phyloP scores from a whole-genome alignment of 2,888 invertebrate species.

The Cheilosia variabilis region DNA sequence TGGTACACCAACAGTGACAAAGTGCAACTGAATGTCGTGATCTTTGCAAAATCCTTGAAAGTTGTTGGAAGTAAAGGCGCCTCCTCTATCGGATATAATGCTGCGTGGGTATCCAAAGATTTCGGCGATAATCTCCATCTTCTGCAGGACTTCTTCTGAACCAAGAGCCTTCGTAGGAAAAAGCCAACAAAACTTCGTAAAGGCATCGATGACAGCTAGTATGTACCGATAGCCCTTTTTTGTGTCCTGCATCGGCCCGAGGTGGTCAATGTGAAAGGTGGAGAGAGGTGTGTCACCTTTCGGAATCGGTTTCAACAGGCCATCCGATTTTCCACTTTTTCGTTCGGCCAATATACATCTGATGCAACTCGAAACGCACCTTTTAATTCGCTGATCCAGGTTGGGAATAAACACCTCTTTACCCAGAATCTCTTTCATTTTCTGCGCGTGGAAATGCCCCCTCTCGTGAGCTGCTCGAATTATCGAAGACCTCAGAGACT shows the following conservation, averaged over 20 bases:
- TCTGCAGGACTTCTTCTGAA: conserved; percentile 60
- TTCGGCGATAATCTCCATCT: conserved; percentile 51
- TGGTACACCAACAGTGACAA: conserved; percentile 52
- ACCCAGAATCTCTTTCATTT: conserved; percentile 48
- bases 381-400: conserved; percentile 32
- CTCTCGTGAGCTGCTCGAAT: conserved; percentile 63
- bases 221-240: conserved; percentile 78
- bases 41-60: conserved; percentile 57
- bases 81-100: conserved; percentile 54
- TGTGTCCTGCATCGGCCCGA: conserved; percentile 78
- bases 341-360: conserved; percentile 66
- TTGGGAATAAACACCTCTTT: conserved; percentile 43
- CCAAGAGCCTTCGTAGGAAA: conserved; percentile 61
- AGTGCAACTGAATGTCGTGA: conserved; percentile 41
- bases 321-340: conserved; percentile 79
- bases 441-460: conserved; percentile 66
- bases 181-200: conserved; percentile 78
- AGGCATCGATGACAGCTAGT: conserved; percentile 79
- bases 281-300: conserved; percentile 79
- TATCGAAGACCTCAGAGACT: conserved; percentile 58
- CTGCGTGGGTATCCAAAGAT: conserved; percentile 59
- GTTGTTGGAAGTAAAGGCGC: conserved; percentile 59
- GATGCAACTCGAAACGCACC: conserved; percentile 53
- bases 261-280: conserved; percentile 79
- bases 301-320: conserved; percentile 78